Evolutionary conservation across 2,797 vertebrate genomes (phyloP).

Genomic region (Cephalopachus bancanus): DNA sequence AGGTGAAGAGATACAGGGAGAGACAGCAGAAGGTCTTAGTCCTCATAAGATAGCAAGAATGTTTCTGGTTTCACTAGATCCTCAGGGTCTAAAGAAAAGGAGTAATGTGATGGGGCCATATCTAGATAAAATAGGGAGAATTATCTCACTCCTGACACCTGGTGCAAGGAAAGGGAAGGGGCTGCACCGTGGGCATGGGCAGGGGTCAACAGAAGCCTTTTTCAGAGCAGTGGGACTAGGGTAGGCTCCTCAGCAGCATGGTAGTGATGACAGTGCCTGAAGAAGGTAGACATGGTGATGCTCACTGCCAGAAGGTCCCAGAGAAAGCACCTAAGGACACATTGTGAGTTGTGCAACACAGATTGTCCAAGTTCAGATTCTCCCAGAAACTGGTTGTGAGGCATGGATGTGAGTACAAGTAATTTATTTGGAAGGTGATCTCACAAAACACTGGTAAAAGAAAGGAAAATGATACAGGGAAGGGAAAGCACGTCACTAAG

Average conservation of each 20-base stretch:
- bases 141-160: not conserved
- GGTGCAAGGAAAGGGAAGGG: no score
- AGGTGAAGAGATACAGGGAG: not conserved
- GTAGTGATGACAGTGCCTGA: not conserved
- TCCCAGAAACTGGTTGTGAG: not conserved
- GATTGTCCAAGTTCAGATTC: not conserved
- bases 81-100: not conserved
- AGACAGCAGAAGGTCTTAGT: not conserved
- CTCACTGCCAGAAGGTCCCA: not conserved
- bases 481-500: not conserved
- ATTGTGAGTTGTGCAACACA: not conserved
- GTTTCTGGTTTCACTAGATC: not conserved
- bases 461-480: not conserved
- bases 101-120: not conserved
- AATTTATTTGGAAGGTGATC: conserved; percentile 29
- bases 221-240: not conserved
- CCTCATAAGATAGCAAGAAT: not conserved
- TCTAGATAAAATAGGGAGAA: not conserved
- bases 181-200: not conserved
- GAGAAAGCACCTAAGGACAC: not conserved
- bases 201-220: not conserved
- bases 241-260: not conserved
- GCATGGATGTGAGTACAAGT: not conserved
- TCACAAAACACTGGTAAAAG: not conserved
- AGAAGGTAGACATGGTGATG: not conserved